phyloP scores from a whole-genome alignment of 2,797 vertebrate species.

The Oreonectes daqikongensis region DNA sequence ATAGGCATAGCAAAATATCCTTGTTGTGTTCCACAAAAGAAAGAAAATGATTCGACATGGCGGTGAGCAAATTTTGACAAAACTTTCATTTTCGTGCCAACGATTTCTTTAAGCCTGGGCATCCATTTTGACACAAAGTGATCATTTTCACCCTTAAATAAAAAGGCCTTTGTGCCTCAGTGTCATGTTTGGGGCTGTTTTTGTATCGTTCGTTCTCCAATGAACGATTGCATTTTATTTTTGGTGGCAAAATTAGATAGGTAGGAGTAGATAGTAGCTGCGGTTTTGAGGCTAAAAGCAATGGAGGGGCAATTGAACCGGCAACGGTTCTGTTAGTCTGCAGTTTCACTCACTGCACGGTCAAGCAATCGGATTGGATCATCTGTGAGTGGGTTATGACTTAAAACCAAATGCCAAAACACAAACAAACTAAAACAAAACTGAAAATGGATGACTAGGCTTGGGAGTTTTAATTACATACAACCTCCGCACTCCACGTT shows the following conservation, averaged over 20 bases:
- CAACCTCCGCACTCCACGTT: constrained; percentile 14
- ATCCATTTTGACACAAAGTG: constrained; percentile 79
- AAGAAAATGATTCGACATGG: neutral
- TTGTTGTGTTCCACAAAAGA: neutral
- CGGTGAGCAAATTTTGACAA: neutral
- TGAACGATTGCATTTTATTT: constrained; percentile 58
- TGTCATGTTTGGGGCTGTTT: constrained; percentile 59
- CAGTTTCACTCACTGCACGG: constrained; percentile 63
- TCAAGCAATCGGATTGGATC: constrained; percentile 54
- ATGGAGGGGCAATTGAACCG: constrained; percentile 70
- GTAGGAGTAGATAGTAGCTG: constrained; percentile 62
- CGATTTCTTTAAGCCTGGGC: constrained; percentile 76
- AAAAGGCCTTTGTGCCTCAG: constrained; percentile 68
- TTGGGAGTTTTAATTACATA: constrained; percentile 69
- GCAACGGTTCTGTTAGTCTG: constrained; percentile 75
- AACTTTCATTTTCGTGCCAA: constrained; percentile 12
- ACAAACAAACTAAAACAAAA: constrained; percentile 41
- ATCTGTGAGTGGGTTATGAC: constrained; percentile 56
- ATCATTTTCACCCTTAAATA: constrained; percentile 64
- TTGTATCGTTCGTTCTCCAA: constrained; percentile 74
- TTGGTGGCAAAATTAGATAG: constrained; percentile 63
- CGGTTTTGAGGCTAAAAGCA: constrained; percentile 75
- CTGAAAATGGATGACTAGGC: constrained; percentile 79
- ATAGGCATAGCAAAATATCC: neutral
- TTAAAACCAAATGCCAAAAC: constrained; percentile 55